Evolutionary conservation across 2,888 invertebrate species (phyloP), one percentile per base, ranked within the genome.

Genomic region (Eremobia ochroleuca): DNA sequence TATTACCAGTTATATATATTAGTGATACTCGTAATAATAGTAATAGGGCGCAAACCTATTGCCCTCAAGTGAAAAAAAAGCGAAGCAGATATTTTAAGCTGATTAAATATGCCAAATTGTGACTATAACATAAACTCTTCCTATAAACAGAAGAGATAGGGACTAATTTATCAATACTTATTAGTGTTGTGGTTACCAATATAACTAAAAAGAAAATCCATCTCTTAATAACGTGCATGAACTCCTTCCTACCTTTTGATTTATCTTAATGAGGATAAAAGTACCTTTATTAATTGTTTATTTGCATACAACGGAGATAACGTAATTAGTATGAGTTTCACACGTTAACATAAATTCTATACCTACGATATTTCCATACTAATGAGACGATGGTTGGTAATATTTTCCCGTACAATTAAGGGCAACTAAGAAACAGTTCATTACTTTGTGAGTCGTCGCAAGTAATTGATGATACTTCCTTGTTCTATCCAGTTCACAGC

Each of bases 241-340:
- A 31, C 31, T 31, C 1, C 15, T 15, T 31, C 1, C 15, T 15
- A 40, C 9, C 25, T 61, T 61, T 67, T 34, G 34, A 65, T 21
- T 73, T 52, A 58, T 18, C 4, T 21, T 28, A 58, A 73, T 61
- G 18, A 49, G 4, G 1, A 77, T 65, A 76, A 67, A 67, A 79
- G 37, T 11, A 52, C 11, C 49, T 43, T 25, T 31, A 62, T 13
- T 79, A 13, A 61, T 49, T 61, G 2, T 18, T 21, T 25, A 58
- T 82, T 79, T 69, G 55, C 58, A 70, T 73, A 79, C 69, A 66
- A 73, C 73, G 37, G 3, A 83, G 61, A 81, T 55, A 78, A 66
- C 5, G 49, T 62, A 55, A 70, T 85, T 81, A 85, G 62, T 80
- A 82, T 82, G 82, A 72, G 70, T 65, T 72, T 75, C 81, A 68